Evolutionary conservation across 2,113 vertebrate genomes (phyloP), one percentile per base, ranked within the genome.

Genomic region (Laticauda laticaudata): DNA sequence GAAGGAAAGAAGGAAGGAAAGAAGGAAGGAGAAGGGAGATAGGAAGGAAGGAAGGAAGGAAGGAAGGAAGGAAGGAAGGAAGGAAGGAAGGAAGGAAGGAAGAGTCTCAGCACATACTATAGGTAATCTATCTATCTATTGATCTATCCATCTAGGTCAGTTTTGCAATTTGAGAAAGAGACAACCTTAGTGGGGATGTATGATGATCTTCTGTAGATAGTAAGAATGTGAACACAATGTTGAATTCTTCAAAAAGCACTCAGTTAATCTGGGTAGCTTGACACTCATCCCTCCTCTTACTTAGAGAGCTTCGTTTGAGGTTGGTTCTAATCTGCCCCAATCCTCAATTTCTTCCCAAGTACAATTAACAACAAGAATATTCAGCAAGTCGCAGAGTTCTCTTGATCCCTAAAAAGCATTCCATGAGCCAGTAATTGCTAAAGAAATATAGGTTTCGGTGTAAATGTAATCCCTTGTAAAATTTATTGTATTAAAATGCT

Each of bases 401-500:
- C 29, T 20, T 51, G 29, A 81, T 48, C 21, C 34, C 55, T 45
- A 43, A 57, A 59, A 90, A 81, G 75, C 75, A 59, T n/a, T 9
- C 23, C 5, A 20, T 24, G 56, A 39, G 3, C 51, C 39, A 56
- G 61, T 88, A 48, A 61, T 23, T 11, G n/a, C 7, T 59, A 90
- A 75, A 43, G 48, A n/a, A 89, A 92, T n/a, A 5, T 24, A 59
- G 18, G 26, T n/a, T 54, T 88, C 24, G 39, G 53, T 29, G 55
- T 24, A 94, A 95, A 75, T 88, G 61, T 89, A 93, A 87, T 91
- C 90, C 86, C 90, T 89, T 92, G 90, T 43, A 90, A 92, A 94
- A 94, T n/a, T 39, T n/a, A 14, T 86, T 86, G 39, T 56, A 93
- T 90, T 51, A 94, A 95, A 95, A 92, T 43, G 92, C 48, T 92